Base-by-base conservation (phyloP, 2,797 vertebrate genomes). In the Allobates femoralis region DNA sequence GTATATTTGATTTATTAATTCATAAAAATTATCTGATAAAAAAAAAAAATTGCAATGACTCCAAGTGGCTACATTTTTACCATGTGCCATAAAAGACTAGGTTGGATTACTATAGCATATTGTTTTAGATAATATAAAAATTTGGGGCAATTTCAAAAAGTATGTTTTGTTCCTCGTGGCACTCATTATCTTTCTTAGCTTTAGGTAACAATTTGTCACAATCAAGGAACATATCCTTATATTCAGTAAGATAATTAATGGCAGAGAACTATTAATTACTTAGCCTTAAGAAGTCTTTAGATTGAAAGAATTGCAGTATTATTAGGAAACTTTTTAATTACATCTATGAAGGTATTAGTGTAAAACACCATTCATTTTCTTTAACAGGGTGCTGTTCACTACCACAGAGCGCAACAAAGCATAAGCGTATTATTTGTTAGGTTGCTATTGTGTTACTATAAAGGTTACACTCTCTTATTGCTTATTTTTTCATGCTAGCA, bases 181-280 rank as follows among this genome's bases (percentile, higher is more conserved):
- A 46, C 69, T 82, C 60, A 77, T 86, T 81, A 76, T 19, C 15
- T 77, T 82, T 67, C 62, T 62, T 66, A 82, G 79, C 56, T 81
- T 37, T 53, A 75, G 85, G 69, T 67, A 82, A 82, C 69, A 86
- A 66, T 82, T 53, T 76, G 53, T 73, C 66, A 62, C 32, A 79
- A 79, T 77, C 16, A 53, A 12, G 28, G 71, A 81, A 64, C 64
- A 64, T 77, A 75, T 86, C 58, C 67, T 86, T 82, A 77, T 86
- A 55, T 80, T 74, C 79, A 66, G 79, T 60, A 66, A 81, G 85
- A 86, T 86, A 86, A 86, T 86, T 77, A 86, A 66, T 28, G 53
- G 18, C 79, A 82, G 60, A 30, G 51, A 85, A 26, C 77, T 73
- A 69, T 85, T 85, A 80, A 73, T 80, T n/a, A n/a, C n/a, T n/a